Base-by-base conservation (phyloP, 2,888 invertebrate genomes). In the Athetis lepigone region DNA sequence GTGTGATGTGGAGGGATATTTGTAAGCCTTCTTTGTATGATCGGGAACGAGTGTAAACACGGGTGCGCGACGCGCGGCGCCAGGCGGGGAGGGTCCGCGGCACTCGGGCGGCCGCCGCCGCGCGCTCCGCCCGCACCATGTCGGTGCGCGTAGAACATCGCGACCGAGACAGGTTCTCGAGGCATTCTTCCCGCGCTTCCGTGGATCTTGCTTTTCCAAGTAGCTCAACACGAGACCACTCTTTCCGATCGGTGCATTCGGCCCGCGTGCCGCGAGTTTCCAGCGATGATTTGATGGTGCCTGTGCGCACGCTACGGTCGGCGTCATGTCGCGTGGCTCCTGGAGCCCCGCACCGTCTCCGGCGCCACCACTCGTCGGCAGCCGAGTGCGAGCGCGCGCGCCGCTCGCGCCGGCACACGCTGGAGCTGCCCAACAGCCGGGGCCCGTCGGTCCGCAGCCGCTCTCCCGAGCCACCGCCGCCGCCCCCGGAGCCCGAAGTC, bases 71-170 rank as follows among this genome's bases (percentile, higher is more conserved):
- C 82, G 85, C 86, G 87, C 78, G 80, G 78, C 79, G 63, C 65
- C 77, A 70, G 66, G 84, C 85, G 83, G 87, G 87, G 86, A 80
- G 85, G 82, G 82, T 67, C 71, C 84, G 83, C 92, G 94, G 87
- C 94, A 94, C 90, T 93, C 90, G 92, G 88, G 93, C 94, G 94
- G 92, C 90, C 88, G 93, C 89, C 88, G 91, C 91, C 94, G 92
- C 91, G 92, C 92, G 92, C 90, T 90, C 85, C 90, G 92, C 92
- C 89, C 93, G 93, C 89, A 90, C 89, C 85, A 94, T 94, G 95
- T 94, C 95, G 85, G 94, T 94, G 85, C 94, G 95, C 83, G 92
- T 89, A 83, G 93, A 94, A 73, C 92, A 91, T 55, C 93, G 94
- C 78, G 94, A 94, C 79, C 93, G 94, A 72, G 94, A 95, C 78